phyloP scores from a whole-genome alignment of 2,888 invertebrate genomes.

The Leuctra nigra region DNA sequence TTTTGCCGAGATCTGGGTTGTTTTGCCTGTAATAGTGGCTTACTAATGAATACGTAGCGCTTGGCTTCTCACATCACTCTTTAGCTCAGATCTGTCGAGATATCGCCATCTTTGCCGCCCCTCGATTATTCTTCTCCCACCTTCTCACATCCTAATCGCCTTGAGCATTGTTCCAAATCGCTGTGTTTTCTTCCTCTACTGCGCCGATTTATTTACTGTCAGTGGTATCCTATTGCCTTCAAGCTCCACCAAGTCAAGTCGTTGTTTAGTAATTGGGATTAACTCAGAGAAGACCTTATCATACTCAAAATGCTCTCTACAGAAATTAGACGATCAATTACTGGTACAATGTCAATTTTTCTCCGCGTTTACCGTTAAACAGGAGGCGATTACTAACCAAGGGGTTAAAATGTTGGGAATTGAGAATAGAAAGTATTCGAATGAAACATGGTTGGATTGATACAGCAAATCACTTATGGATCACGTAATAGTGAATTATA shows the following conservation, averaged over 20 bases:
- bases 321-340: too few relatives aligned
- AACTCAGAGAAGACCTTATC: not conserved
- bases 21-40: not conserved
- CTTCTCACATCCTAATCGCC: slow-evolving; percentile 8
- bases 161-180: slow-evolving; percentile 7
- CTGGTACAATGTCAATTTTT: too few relatives aligned
- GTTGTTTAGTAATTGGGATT: not conserved
- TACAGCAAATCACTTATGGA: too few relatives aligned
- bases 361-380: too few relatives aligned
- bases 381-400: too few relatives aligned
- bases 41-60: slow-evolving; percentile 14
- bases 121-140: slow-evolving; percentile 6
- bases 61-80: not conserved
- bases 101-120: slow-evolving; percentile 3
- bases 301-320: too few relatives aligned
- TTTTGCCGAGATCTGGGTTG: not conserved
- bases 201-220: slow-evolving; percentile 13
- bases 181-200: not conserved
- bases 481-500: too few relatives aligned
- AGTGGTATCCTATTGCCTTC: not conserved
- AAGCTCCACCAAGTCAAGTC: not conserved
- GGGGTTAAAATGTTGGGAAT: too few relatives aligned
- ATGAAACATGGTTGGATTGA: too few relatives aligned
- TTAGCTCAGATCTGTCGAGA: slow-evolving; percentile 13
- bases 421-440: too few relatives aligned